A percentile compares a stretch with the other conserved stretches of the same genome.
Evolutionary conservation across 2,888 invertebrate species (phyloP).

Genomic region (Oscheius onirici): DNA sequence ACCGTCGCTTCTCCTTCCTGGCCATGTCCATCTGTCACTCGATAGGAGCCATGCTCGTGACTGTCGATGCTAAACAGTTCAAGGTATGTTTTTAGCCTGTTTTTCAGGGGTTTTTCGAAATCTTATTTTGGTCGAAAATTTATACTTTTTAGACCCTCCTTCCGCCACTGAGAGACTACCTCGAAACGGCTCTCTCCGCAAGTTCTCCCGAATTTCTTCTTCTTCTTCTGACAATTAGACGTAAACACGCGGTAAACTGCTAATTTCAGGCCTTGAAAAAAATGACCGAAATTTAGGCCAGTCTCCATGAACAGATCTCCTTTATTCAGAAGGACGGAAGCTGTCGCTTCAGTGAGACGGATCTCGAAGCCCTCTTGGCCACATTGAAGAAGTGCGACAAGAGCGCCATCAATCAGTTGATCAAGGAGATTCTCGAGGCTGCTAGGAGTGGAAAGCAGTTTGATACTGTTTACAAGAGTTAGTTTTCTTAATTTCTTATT

Average conservation of each 20-base stretch:
- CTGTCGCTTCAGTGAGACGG: slow-evolving; percentile 33
- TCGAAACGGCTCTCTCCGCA: slow-evolving; percentile 24
- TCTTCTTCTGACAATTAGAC: slow-evolving; percentile 29
- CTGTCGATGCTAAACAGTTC: slow-evolving; percentile 38
- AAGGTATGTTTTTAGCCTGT: slow-evolving; percentile 22
- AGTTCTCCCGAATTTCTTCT: slow-evolving; percentile 33
- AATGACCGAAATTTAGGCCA: slow-evolving; percentile 8
- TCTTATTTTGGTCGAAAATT: background rate
- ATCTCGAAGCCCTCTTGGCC: slow-evolving; percentile 21
- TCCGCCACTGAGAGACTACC: slow-evolving; percentile 35
- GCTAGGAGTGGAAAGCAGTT: slow-evolving; percentile 21
- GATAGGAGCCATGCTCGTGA: slow-evolving; percentile 34
- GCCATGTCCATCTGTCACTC: slow-evolving; percentile 39
- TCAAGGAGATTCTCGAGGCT: slow-evolving; percentile 35
- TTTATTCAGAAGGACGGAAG: slow-evolving; percentile 47
- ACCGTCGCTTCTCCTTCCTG: slow-evolving; percentile 37
- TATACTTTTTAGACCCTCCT: slow-evolving; percentile 35
- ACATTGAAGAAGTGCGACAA: slow-evolving; percentile 38
- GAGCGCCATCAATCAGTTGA: slow-evolving; percentile 33
- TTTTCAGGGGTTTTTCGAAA: background rate
- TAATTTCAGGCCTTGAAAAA: background rate
- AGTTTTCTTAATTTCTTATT: background rate
- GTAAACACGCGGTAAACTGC: slow-evolving; percentile 31
- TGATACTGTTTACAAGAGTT: slow-evolving; percentile 22
- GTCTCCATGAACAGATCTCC: slow-evolving; percentile 32